Evolutionary conservation across 2,113 vertebrate species (phyloP), one percentile per base, ranked within the genome.

Genomic region (Piaya cayana): DNA sequence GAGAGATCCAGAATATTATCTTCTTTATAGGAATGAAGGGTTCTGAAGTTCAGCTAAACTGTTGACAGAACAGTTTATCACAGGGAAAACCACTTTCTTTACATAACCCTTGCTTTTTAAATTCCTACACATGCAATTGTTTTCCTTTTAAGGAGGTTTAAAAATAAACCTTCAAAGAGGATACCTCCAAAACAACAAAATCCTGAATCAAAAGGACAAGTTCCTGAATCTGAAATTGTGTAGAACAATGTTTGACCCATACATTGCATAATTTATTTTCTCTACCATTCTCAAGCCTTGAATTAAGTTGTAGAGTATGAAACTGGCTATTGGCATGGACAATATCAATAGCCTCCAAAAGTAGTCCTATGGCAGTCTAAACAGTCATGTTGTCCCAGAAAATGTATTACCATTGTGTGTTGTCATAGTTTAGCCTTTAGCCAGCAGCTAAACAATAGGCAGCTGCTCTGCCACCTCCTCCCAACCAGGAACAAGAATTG

Each of bases 61-160:
- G 43, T 76, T 92, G 93, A 95, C 94, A 92, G 86, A 90, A 72
- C 30, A 80, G 79, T 95, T 95, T 93, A 88, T 95, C 82, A 95
- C 4, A 2, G 90, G 36, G 12, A 76, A 62, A 86, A 62, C 4
- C 22, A 64, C 86, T 88, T 90, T 69, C 79, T 86, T 82, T 65
- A 92, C 82, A 56, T 76, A 88, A 60, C 75, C 62, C 70, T 60
- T 88, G 29, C 27, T 86, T 92, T 87, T 86, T 16, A 64, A 90
- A 68, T 90, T 76, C 75, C 62, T 52, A 26, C 0, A 0, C 75
- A 30, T 76, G 22, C 36, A 32, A 80, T 90, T 90, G 47, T 92
- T 93, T 90, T 88, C 43, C 32, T 68, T 93, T 85, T 85, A 42
- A 85, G 39, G 75, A 30, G 2, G 3, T 72, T 69, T 96, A 72